Conservation (phyloP, 37 sponge, comb jelly and placozoan genomes). For the Ephydatia muelleri region DNA sequence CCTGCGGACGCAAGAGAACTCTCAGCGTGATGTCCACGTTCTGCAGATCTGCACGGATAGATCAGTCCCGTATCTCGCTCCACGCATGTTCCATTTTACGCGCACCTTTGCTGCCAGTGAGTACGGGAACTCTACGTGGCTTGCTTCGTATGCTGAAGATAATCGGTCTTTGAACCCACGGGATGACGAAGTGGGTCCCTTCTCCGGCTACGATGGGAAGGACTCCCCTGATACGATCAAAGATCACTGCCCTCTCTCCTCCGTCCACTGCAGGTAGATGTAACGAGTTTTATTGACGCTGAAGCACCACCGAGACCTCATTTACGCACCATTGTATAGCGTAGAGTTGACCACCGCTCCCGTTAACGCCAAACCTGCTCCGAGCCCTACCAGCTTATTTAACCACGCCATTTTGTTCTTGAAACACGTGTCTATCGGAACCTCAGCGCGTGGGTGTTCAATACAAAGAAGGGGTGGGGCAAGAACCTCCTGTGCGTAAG, state of each 20-base stretch:
- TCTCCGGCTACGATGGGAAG: conserved; percentile 80
- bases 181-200: conserved; percentile 93
- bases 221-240: conserved; percentile 89
- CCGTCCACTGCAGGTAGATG: conserved; percentile 76
- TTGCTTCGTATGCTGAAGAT: conserved; percentile 86
- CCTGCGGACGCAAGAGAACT: conserved; percentile 87
- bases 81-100: neutral
- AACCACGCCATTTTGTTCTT: conserved; percentile 3
- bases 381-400: conserved; percentile 68
- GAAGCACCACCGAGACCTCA: neutral
- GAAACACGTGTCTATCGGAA: neutral
- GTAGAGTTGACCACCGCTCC: conserved; percentile 84
- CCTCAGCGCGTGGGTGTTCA: neutral
- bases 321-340: conserved; percentile 80
- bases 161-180: conserved; percentile 88
- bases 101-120: conserved; percentile 92
- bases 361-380: conserved; percentile 74
- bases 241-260: conserved; percentile 94
- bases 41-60: conserved; percentile 78
- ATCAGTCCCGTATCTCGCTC: neutral
- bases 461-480: conserved; percentile 13
- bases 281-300: neutral
- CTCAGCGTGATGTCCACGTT: conserved; percentile 95
- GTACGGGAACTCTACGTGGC: conserved; percentile 89
- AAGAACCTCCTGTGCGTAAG: neutral